Base-by-base conservation (phyloP, 1,140 invertebrate genomes). In the Glomeris maerens region DNA sequence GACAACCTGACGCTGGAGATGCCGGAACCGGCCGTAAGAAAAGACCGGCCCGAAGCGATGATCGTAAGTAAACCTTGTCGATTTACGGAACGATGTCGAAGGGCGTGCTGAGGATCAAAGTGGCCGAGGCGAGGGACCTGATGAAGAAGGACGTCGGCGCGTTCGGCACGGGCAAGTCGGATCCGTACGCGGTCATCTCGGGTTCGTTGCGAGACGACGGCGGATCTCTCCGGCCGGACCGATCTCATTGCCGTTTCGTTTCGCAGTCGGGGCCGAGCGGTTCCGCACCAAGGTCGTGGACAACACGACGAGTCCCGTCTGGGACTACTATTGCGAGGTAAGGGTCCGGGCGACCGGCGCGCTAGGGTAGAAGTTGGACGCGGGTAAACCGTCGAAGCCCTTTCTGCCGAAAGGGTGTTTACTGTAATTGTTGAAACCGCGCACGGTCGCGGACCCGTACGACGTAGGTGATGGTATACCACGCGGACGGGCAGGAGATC, bases 251-350 rank as follows among this genome's bases (percentile, higher is more conserved):
- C n/a, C n/a, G n/a, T 36, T 52, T 53, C 39, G 53, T 14, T 22
- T 60, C 63, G 25, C 48, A 69, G 68, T 72, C 56, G 69, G 69
- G 21, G 60, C 62, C 3, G 57, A 64, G 48, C 80, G 84, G 66
- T 92, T 86, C 65, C 80, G 80, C 61, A 95, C 91, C 0, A 77
- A 78, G 59, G 85, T 83, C 5, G 92, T 95, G 57, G 80, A 90
- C 60, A 93, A 92, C 65, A 86, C 81, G 52, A 76, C 95, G 10
- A 83, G 89, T 72, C 92, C 92, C 14, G 83, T 85, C 58, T 97
- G 92, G 92, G 85, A 92, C 64, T 90, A 71, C 66, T 85, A 83
- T 80, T 92, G 86, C 62, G 87, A 92, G 82, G 87, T 90, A 75
- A 73, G 72, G 59, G 47, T 23, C 52, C n/a, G n/a, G 54, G 23